phyloP scores from a whole-genome alignment of 2,888 invertebrate genomes.

The Ennomos erosarius region DNA sequence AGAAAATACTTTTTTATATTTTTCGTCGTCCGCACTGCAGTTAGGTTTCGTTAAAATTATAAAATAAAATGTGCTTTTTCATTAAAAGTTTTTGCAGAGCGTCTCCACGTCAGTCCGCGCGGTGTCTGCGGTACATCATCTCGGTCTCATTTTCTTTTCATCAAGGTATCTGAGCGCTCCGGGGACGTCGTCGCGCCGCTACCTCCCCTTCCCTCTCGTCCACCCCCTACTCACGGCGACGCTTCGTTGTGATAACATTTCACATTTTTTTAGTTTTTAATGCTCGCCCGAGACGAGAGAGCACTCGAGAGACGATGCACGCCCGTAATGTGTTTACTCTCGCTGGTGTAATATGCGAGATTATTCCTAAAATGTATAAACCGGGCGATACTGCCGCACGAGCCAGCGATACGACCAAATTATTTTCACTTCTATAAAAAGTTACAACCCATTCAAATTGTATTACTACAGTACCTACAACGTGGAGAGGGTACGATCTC shows the following conservation, averaged over 20 bases:
- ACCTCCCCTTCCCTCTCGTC: constrained; percentile 8
- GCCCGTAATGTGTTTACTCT: neutral
- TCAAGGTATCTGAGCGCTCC: constrained; percentile 72
- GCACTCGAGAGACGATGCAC: constrained; percentile 8
- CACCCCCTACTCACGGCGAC: constrained; percentile 23
- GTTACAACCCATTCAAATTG: constrained; percentile 11
- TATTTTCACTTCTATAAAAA: constrained; percentile 19
- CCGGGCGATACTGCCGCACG: neutral
- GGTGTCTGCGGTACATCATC: constrained; percentile 48
- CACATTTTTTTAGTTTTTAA: constrained; percentile 49
- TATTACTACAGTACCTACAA: too few relatives aligned
- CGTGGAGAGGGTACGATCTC: too few relatives aligned
- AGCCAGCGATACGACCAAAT: constrained; percentile 4
- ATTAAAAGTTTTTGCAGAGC: constrained; percentile 34
- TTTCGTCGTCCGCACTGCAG: constrained; percentile 12
- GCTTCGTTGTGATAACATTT: constrained; percentile 62
- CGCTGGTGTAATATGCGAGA: too few relatives aligned
- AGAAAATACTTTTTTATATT: constrained; percentile 25
- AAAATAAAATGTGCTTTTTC: constrained; percentile 40
- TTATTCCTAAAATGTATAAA: too few relatives aligned
- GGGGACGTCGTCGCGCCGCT: constrained; percentile 39
- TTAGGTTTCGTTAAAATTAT: constrained; percentile 46
- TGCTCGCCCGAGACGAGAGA: constrained; percentile 41
- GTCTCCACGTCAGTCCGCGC: constrained; percentile 24
- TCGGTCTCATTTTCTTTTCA: constrained; percentile 76